Base-by-base conservation (phyloP, 2,113 vertebrate species). In the Alligator mississippiensis region DNA sequence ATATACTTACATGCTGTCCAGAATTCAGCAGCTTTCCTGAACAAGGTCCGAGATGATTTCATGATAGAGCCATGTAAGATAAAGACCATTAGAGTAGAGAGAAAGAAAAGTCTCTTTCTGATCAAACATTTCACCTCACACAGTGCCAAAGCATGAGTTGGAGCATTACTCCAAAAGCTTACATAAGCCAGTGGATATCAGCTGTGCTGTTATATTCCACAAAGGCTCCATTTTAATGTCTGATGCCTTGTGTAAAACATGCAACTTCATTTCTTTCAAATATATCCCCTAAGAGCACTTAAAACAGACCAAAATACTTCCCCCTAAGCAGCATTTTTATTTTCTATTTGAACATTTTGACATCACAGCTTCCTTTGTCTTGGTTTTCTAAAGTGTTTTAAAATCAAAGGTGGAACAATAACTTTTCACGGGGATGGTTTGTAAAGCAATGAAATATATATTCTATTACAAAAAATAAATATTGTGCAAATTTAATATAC, bases 311-410 rank as follows among this genome's bases (percentile, higher is more conserved):
- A 92, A 92, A 92, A 82, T 14, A 60, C 60, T 81, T 94, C 92
- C 38, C 85, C 84, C 90, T 76, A 83, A 85, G 80, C 87, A 96
- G 17, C 28, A 90, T 95, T 19, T 93, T 94, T 96, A 95, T 95
- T 94, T 87, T 89, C 78, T 93, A 90, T 92, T 94, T 96, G 91
- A 92, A 94, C 89, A 77, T 92, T 84, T 96, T 96, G 47, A 47
- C 47, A 47, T 94, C 38, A 86, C 27, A 90, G 93, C 68, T 91
- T 96, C 93, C 96, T 93, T 89, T 96, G 92, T 95, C 95, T 90
- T 96, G 87, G 93, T 95, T 95, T 93, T 94, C 77, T n/a, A 90
- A 80, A 94, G 58, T 92, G 90, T 91, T 97, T 96, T 94, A 96
- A 95, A 95, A 96, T 76, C 78, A 95, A 89, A 94, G 2, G 0